A percentile compares a stretch with the other conserved stretches of the same genome.
Evolutionary conservation across 2,888 invertebrate species (phyloP).

Genomic region (Drosophila koepferae): DNA sequence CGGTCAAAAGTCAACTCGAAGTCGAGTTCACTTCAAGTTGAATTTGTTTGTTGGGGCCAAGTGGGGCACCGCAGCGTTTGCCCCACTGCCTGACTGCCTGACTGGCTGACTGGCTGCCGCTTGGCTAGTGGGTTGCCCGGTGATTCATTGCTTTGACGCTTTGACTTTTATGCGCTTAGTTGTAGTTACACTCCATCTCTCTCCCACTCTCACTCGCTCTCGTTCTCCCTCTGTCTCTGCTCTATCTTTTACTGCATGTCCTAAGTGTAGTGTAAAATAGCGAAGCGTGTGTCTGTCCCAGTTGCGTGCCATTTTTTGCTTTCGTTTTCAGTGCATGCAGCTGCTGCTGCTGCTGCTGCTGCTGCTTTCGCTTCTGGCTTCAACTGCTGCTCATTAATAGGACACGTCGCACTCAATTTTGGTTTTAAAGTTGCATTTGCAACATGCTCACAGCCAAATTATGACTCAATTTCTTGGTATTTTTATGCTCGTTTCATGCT

Average conservation of each 20-base stretch:
- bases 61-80: slow-evolving; percentile 37
- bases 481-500: slow-evolving; percentile 71
- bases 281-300: slow-evolving; percentile 40
- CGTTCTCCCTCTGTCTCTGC: neutral
- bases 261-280: slow-evolving; percentile 16
- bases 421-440: slow-evolving; percentile 59
- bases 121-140: slow-evolving; percentile 35
- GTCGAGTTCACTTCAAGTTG: slow-evolving; percentile 80
- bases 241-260: neutral
- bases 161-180: slow-evolving; percentile 74
- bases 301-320: slow-evolving; percentile 63
- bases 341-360: slow-evolving; percentile 3
- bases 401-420: slow-evolving; percentile 58
- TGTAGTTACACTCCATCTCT: slow-evolving; percentile 23
- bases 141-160: slow-evolving; percentile 81
- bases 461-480: slow-evolving; percentile 78
- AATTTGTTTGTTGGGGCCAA: slow-evolving; percentile 78
- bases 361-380: slow-evolving; percentile 23
- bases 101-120: slow-evolving; percentile 22
- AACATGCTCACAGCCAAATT: slow-evolving; percentile 51
- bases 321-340: slow-evolving; percentile 57
- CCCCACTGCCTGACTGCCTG: slow-evolving; percentile 12
- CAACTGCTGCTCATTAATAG: slow-evolving; percentile 47
- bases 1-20: slow-evolving; percentile 81
- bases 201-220: neutral